Percentiles rank a stretch among this genome's conserved stretches.
Conservation (phyloP, 2,797 vertebrate species). For the Fringilla coelebs region DNA sequence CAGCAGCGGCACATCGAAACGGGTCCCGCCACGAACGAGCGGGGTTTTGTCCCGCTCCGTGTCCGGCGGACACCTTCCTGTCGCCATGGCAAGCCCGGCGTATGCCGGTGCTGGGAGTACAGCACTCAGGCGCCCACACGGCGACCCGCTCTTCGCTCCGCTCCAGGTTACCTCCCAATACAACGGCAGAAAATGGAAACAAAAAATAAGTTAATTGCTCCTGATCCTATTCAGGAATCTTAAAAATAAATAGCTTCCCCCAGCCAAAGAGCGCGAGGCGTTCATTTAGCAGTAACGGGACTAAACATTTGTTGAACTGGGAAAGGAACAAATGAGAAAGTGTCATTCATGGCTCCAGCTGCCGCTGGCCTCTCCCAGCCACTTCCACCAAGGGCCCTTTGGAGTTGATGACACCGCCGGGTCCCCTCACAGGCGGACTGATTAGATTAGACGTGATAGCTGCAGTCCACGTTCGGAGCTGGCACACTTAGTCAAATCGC, state of each 20-base stretch:
- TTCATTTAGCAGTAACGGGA: constrained; percentile 25
- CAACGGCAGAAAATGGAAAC: background rate
- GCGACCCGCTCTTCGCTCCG: background rate
- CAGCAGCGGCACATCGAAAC: background rate
- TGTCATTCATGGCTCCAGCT: constrained; percentile 55
- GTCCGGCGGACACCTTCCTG: background rate
- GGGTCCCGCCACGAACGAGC: rapidly evolving
- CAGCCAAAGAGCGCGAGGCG: background rate
- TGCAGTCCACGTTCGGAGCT: background rate
- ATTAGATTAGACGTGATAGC: constrained; percentile 43
- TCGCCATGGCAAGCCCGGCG: background rate
- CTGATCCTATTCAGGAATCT: constrained; percentile 23
- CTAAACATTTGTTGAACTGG: constrained; percentile 54
- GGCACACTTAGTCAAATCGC: constrained; percentile 11
- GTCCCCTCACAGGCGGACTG: constrained; percentile 38
- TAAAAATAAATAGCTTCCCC: constrained; percentile 28
- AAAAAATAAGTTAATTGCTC: constrained; percentile 35
- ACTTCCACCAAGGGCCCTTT: constrained; percentile 62
- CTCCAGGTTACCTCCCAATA: background rate
- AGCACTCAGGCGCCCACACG: background rate
- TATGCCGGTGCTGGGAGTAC: background rate
- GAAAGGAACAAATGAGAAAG: constrained; percentile 65
- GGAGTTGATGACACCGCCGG: constrained; percentile 55
- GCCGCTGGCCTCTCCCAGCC: constrained; percentile 67
- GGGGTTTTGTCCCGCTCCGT: background rate